phyloP scores from a whole-genome alignment of 2,888 invertebrate genomes.

The Nymphalis urticae region DNA sequence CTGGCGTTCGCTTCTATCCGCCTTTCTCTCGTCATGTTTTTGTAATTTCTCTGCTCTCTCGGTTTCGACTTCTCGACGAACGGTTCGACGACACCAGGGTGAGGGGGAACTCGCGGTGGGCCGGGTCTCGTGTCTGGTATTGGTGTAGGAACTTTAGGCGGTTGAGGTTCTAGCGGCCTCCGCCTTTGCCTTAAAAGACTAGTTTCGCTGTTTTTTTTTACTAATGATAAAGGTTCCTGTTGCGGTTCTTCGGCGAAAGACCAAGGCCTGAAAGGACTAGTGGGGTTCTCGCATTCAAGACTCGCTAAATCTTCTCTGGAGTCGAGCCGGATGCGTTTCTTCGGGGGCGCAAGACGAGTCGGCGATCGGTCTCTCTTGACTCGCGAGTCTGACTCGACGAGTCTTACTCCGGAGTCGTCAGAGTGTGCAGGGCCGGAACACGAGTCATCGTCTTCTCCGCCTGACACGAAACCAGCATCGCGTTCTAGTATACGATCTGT shows the following conservation, averaged over 20 bases:
- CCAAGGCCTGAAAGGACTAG: conserved; percentile 85
- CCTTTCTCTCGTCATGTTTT: conserved; percentile 96
- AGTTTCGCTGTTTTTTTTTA: conserved; percentile 68
- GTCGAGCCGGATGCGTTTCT: conserved; percentile 85
- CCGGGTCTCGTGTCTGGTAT: conserved; percentile 55
- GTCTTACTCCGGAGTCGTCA: conserved; percentile 76
- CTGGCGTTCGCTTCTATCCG: conserved; percentile 97
- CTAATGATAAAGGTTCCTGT: conserved; percentile 84
- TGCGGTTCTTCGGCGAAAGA: conserved; percentile 82
- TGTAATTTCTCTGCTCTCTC: conserved; percentile 92
- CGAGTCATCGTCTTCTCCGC: conserved; percentile 86
- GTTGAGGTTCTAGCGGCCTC: conserved; percentile 62
- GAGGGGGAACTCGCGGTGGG: conserved; percentile 77
- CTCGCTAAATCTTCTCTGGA: conserved; percentile 65
- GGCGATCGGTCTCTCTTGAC: conserved; percentile 80
- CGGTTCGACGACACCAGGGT: conserved; percentile 72
- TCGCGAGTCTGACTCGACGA: conserved; percentile 72
- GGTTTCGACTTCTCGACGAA: conserved; percentile 57
- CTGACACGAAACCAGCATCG: conserved; percentile 88
- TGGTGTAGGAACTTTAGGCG: conserved; percentile 54
- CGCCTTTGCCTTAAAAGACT: conserved; percentile 62
- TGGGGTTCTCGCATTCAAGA: conserved; percentile 69
- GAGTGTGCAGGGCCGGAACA: conserved; percentile 78
- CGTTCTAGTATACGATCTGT: conserved; percentile 81
- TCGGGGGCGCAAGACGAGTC: conserved; percentile 80